These are phyloP conservation scores for Ectobius pallidus DNA, from an alignment of 2,888 invertebrate species.

Conservation along the genomic window DNA sequence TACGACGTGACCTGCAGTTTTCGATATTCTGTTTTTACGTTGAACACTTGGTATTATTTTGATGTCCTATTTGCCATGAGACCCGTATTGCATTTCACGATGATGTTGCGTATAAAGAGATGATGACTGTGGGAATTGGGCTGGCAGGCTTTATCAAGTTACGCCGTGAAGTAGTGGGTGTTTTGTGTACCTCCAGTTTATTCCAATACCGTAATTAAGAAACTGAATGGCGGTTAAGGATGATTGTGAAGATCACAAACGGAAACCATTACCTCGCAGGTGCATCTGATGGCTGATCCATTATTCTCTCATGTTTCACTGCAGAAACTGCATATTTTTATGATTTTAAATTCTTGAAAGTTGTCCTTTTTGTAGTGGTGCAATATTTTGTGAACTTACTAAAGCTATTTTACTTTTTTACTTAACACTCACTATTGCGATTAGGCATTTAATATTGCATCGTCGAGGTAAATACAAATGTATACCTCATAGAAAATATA, in stretches of 20 bases:
- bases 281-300: constrained; percentile 7
- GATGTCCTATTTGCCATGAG: not conserved
- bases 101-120: constrained; percentile 18
- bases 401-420: no score
- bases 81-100: not conserved
- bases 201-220: constrained; percentile 23
- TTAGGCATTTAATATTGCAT: no score
- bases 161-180: constrained; percentile 12
- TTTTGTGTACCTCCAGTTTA: constrained; percentile 14
- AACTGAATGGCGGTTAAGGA: constrained; percentile 14
- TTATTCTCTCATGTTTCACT: not conserved
- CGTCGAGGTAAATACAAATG: no score
- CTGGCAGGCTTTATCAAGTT: constrained; percentile 5
- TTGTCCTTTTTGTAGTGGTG: no score
- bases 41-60: not conserved
- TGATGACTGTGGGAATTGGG: constrained; percentile 10
- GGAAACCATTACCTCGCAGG: constrained; percentile 15
- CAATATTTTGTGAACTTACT: no score
- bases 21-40: no score
- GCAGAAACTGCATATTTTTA: no score
- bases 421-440: no score
- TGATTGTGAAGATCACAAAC: not conserved
- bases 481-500: no score
- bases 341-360: no score
- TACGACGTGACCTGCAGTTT: no score